Conservation (phyloP, 2,797 vertebrate species). For the Manis pentadactyla region DNA sequence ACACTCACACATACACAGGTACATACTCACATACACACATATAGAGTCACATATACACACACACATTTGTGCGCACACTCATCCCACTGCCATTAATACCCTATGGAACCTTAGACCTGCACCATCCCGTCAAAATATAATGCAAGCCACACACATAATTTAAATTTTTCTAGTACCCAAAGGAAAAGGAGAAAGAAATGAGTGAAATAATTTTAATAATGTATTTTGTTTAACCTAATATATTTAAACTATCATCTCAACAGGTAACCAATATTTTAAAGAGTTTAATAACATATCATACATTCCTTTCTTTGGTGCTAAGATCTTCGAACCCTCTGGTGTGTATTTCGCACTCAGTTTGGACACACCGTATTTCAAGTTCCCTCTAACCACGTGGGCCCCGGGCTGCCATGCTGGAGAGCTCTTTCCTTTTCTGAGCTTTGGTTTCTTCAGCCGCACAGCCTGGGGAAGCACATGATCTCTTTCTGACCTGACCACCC, state of each 20-base stretch:
- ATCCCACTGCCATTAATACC: neutral
- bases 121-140: neutral
- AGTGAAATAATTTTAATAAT: neutral
- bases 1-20: neutral
- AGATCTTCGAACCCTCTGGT: neutral
- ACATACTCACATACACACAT: too few species aligned
- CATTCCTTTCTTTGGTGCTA: neutral
- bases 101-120: neutral
- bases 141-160: accelerated
- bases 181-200: neutral
- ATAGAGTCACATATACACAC: neutral
- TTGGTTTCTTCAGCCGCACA: accelerated
- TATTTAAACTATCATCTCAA: neutral
- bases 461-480: accelerated
- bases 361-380: accelerated
- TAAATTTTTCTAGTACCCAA: neutral
- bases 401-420: accelerated
- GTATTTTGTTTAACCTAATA: neutral
- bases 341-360: neutral
- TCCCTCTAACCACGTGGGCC: accelerated
- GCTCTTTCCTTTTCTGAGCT: neutral
- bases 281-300: neutral
- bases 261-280: neutral
- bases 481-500: neutral
- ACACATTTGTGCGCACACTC: neutral